Evolutionary conservation across 2,113 vertebrate species (phyloP), one percentile per base, ranked within the genome.

Genomic region (Rhea pennata): DNA sequence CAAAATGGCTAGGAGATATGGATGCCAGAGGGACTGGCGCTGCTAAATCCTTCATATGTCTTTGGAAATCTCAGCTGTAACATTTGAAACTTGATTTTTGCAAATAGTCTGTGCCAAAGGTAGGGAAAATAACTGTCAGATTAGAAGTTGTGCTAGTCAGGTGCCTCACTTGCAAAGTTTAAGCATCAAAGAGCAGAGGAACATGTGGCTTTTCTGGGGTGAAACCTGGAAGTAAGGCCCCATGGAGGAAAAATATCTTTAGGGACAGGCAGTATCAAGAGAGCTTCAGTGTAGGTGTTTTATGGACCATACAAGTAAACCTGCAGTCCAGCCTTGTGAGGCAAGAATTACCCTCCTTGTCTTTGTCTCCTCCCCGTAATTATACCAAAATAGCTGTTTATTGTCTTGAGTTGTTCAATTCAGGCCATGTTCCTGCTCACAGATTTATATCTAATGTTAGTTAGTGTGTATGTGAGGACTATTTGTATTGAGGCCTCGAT

Each of bases 371-470:
- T 44, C 40, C 24, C 40, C 17, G 8, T 46, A 46, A 46, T 13
- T 22, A 9, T 46, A 46, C 26, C 15, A 13, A 21, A 24, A 74
- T 69, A 36, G 24, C n/a, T 33, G 8, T 0, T 0, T 58, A 69
- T 83, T 40, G 36, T 77, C 44, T 77, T 53, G 26, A 77, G 54
- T 51, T 3, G 0, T 39, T 84, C 29, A 8, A 7, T 51, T 20
- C 2, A 56, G 73, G 65, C 75, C 53, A 17, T 3, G 7, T 5
- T 53, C 40, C 10, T 10, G 42, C 56, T 61, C 83, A 51, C 13
- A 84, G 56, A 75, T 66, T n/a, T 77, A 17, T 72, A 13, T 46
- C 44, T 72, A 3, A 22, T 17, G 22, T 65, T 54, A 71, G 54
- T 48, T 10, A 2, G 14, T 5, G 54, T 13, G n/a, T 24, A 9